Conservation (phyloP, 2,888 invertebrate species). For the Lomographa bimaculata region DNA sequence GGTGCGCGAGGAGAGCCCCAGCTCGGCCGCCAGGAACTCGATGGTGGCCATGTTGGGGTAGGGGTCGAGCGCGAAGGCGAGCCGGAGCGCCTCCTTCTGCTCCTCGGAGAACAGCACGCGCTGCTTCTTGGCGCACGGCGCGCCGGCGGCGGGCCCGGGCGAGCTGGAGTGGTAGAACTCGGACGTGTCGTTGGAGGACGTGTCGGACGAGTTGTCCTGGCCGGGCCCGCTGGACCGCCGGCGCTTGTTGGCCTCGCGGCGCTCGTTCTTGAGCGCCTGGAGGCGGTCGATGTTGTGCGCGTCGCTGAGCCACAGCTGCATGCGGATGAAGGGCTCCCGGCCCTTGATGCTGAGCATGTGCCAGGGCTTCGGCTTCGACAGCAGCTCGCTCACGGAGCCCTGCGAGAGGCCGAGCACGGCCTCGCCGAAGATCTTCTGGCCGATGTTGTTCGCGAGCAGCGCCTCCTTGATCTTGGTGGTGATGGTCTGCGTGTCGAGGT, state of each 20-base stretch:
- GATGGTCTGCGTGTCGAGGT: slow-evolving; percentile 97
- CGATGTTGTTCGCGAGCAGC: slow-evolving; percentile 97
- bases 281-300: slow-evolving; percentile 97
- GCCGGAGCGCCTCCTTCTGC: slow-evolving; percentile 97
- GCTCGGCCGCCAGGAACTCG: slow-evolving; percentile 95
- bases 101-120: slow-evolving; percentile 98
- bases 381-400: slow-evolving; percentile 97
- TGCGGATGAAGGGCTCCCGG: slow-evolving; percentile 96
- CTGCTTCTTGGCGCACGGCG: slow-evolving; percentile 96
- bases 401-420: slow-evolving; percentile 98
- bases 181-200: slow-evolving; percentile 94
- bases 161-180: slow-evolving; percentile 94
- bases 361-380: slow-evolving; percentile 99
- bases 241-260: slow-evolving; percentile 95
- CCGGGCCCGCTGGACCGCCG: slow-evolving; percentile 92
- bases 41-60: slow-evolving; percentile 98
- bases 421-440: slow-evolving; percentile 99
- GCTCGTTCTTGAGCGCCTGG: slow-evolving; percentile 94
- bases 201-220: slow-evolving; percentile 94
- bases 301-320: slow-evolving; percentile 98
- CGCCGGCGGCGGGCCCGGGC: slow-evolving; percentile 89
- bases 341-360: slow-evolving; percentile 99
- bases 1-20: slow-evolving; percentile 96
- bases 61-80: slow-evolving; percentile 97
- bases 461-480: slow-evolving; percentile 99